These are phyloP conservation scores for Sialis lutaria DNA, from an alignment of 2,888 invertebrate genomes.

Conservation along the genomic window DNA sequence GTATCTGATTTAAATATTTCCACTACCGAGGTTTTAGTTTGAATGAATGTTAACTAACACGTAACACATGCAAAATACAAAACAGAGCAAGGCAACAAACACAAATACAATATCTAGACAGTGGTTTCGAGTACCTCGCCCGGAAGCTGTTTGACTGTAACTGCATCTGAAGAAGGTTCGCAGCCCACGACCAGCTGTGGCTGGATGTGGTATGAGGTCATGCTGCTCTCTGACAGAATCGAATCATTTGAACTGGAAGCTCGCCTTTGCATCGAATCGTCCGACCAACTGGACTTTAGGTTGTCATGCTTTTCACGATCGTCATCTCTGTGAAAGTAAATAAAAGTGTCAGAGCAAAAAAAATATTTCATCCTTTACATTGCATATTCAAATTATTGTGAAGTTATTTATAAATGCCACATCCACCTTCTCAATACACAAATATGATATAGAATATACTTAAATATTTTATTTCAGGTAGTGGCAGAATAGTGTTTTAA, in stretches of 20 bases:
- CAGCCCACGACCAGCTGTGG: slow-evolving; percentile 20
- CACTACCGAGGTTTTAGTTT: neutral
- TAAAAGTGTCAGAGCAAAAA: neutral
- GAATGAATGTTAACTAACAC: neutral
- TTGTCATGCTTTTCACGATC: slow-evolving; percentile 41
- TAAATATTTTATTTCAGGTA: no score
- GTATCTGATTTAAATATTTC: neutral
- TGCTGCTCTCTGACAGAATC: slow-evolving; percentile 31
- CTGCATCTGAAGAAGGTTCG: neutral
- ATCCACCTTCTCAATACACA: no score
- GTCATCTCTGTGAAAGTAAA: slow-evolving; percentile 32
- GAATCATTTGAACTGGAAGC: slow-evolving; percentile 43
- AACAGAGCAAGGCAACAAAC: slow-evolving; percentile 11
- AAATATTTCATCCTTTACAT: no score
- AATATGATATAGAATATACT: no score
- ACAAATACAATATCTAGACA: slow-evolving; percentile 26
- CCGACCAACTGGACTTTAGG: slow-evolving; percentile 39
- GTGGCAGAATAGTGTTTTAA: neutral
- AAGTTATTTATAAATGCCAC: no score
- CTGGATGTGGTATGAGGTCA: slow-evolving; percentile 21
- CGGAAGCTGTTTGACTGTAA: slow-evolving; percentile 15
- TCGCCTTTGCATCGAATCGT: slow-evolving; percentile 38
- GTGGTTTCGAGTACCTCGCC: slow-evolving; percentile 54
- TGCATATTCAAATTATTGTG: no score
- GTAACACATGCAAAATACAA: slow-evolving; percentile 6